Conservation (phyloP, 2,888 invertebrate genomes). For the Caenorhabditis macrosperma region DNA sequence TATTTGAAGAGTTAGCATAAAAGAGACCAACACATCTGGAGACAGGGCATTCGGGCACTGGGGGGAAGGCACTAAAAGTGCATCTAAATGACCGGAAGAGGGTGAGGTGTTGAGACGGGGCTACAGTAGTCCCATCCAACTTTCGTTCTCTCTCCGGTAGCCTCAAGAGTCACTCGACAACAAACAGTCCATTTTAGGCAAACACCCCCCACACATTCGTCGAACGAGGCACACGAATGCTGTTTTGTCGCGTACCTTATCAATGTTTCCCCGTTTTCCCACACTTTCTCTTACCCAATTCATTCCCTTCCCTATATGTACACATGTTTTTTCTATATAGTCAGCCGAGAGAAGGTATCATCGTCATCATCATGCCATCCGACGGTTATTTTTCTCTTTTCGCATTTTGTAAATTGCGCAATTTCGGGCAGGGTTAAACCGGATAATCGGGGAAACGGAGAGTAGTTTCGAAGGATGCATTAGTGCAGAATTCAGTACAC, state of each 20-base stretch:
- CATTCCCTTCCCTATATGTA: conserved; percentile 27
- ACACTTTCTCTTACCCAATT: not conserved
- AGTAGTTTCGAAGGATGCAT: conserved; percentile 23
- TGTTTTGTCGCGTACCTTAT: conserved; percentile 10
- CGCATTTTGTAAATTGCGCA: conserved; percentile 21
- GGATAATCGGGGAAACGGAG: conserved; percentile 46
- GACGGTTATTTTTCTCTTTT: not conserved
- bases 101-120: not conserved
- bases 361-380: conserved; percentile 7
- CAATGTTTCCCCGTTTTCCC: not conserved
- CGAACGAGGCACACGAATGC: conserved; percentile 33
- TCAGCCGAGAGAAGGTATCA: not conserved
- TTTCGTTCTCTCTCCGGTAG: not conserved
- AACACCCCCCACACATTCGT: conserved; percentile 40
- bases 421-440: conserved; percentile 40
- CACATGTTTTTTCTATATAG: not conserved
- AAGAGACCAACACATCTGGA: conserved; percentile 33
- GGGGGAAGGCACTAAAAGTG: not conserved
- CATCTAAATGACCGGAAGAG: conserved; percentile 4
- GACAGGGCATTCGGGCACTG: conserved; percentile 18
- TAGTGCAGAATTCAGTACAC: conserved; percentile 8
- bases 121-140: conserved; percentile 12
- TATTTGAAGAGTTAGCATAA: not conserved
- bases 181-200: conserved; percentile 47
- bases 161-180: not conserved